Percentiles rank a stretch among this genome's conserved stretches.
Conservation (phyloP, 2,113 vertebrate species). For the Eudorcas thomsonii region DNA sequence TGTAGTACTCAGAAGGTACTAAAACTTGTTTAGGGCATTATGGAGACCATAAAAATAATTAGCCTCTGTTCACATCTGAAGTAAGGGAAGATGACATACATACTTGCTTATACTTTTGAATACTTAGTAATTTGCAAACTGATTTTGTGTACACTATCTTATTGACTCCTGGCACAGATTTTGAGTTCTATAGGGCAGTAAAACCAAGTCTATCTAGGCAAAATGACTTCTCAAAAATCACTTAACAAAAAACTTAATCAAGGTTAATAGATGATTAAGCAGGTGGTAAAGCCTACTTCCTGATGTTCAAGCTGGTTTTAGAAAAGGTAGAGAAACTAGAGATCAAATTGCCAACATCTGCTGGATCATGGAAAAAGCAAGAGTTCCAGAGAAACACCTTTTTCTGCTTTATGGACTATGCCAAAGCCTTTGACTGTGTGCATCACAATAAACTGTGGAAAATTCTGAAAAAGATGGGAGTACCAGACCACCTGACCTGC, state of each 20-base stretch:
- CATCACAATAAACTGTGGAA: too few species aligned
- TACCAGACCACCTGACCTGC: too few species aligned
- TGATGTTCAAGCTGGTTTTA: too few species aligned
- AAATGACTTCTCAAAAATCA: not conserved
- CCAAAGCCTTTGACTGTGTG: too few species aligned
- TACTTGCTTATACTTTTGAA: not conserved
- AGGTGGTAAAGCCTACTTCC: not conserved
- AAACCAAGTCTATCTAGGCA: not conserved
- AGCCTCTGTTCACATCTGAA: not conserved
- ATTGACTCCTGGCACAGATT: not conserved
- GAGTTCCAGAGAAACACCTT: too few species aligned
- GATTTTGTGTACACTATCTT: not conserved
- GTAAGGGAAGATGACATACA: not conserved
- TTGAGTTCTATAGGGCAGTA: not conserved
- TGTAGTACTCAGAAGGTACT: accelerated
- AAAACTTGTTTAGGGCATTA: not conserved
- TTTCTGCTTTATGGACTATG: too few species aligned
- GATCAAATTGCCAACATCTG: too few species aligned
- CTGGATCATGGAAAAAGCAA: too few species aligned
- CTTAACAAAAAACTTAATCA: not conserved
- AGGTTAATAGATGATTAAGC: not conserved
- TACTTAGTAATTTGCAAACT: not conserved
- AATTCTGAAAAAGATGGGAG: too few species aligned
- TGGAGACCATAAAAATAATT: not conserved
- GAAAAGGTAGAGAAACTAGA: too few species aligned